Evolutionary conservation across 2,888 invertebrate genomes (phyloP).

Genomic region (Tethea ocularis): DNA sequence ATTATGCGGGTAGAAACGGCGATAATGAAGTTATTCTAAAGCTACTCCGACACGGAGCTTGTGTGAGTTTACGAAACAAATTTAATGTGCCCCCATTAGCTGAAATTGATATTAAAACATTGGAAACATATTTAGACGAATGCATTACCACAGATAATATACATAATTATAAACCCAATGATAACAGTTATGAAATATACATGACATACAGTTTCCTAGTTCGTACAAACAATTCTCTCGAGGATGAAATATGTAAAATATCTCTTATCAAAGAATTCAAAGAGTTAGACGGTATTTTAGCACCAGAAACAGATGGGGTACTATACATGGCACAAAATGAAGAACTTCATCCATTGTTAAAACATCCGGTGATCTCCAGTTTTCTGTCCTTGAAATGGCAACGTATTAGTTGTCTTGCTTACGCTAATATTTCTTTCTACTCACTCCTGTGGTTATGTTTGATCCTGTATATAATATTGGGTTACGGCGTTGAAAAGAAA

Average conservation of each 20-base stretch:
- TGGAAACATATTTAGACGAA: no score
- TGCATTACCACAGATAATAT: no score
- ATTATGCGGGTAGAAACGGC: no score
- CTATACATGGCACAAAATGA: slow-evolving; percentile 87
- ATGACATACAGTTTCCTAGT: slow-evolving; percentile 88
- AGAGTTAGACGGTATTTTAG: slow-evolving; percentile 66
- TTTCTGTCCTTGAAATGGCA: slow-evolving; percentile 93
- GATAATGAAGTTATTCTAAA: no score
- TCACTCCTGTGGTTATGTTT: slow-evolving; percentile 87
- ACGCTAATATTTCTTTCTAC: slow-evolving; percentile 89
- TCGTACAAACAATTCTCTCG: slow-evolving; percentile 79
- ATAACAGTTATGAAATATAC: no score
- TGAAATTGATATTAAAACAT: no score
- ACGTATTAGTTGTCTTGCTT: slow-evolving; percentile 88
- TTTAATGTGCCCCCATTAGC: no score
- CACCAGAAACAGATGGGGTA: slow-evolving; percentile 90
- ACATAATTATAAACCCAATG: no score
- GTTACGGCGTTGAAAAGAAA: slow-evolving; percentile 83
- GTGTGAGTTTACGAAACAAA: no score
- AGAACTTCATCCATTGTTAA: slow-evolving; percentile 87
- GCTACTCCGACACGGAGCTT: no score
- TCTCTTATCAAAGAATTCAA: slow-evolving; percentile 72
- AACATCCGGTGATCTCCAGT: slow-evolving; percentile 91
- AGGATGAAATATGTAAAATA: slow-evolving; percentile 70
- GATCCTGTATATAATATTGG: slow-evolving; percentile 87